Evolutionary conservation across 2,888 invertebrate genomes (phyloP), one percentile per base, ranked within the genome.

Genomic region (Diplolepis rosae): DNA sequence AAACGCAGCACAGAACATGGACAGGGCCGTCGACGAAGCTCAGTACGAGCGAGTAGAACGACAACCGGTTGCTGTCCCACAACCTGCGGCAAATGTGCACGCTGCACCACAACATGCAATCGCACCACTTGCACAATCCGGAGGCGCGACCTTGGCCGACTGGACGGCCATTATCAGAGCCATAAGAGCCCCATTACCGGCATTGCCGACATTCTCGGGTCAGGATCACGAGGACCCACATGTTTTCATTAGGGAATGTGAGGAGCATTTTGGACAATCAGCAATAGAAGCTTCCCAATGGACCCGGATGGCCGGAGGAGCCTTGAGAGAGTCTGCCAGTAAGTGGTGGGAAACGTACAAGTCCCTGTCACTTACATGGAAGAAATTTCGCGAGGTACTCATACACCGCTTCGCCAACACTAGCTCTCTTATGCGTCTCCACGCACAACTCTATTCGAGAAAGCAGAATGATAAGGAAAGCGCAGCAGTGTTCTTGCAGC

Each of bases 291-390:
- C 9, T 9, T 24, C 11, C 2, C 15, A n/a, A 1, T 24, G 13
- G 13, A 50, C 24, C 18, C 22, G 13, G 11, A 11, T 50, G 13
- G 28, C 66, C 1, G 50, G 4, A n/a, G 39, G 45, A 42, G 48
- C 65, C 2, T 22, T 70, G 15, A 73, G 61, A 24, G 66, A 61
- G n/a, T 66, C 68, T 3, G 73, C 73, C n/a, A 56, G 66, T 39
- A 68, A 71, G 32, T 71, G 70, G 69, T 73, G 70, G 70, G 61
- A 32, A 9, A 13, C 24, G 0, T 73, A 73, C 27, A 28, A 24
- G 2, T 27, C 52, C 3, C 56, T 71, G 48, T 54, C 56, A 13
- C 24, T 73, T 0, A 27, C n/a, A 0, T 75, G 75, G 70, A 7
- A 56, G 1, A 35, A 66, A 9, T 73, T 71, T 11, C 22, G 9